These are phyloP conservation scores for Notechis scutatus DNA, from an alignment of 2,113 vertebrate species.

Conservation along the genomic window DNA sequence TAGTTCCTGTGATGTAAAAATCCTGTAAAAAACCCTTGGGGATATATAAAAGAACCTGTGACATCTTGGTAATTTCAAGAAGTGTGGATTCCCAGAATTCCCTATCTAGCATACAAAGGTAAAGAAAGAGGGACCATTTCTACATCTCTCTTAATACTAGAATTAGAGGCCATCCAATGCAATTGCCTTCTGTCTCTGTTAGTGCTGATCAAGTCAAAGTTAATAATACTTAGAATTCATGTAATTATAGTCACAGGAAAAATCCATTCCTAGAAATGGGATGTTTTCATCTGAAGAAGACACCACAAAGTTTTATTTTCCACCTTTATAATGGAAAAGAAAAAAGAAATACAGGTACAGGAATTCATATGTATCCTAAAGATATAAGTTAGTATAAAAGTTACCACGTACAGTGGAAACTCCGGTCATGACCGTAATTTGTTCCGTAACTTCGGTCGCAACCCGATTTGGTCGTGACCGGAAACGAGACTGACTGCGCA, in stretches of 20 bases:
- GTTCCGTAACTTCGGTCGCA: no score
- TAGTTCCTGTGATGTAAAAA: no score
- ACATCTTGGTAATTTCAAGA: not conserved
- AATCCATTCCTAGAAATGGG: not conserved
- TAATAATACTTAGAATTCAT: not conserved
- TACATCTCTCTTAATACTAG: not conserved
- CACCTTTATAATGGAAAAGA: not conserved
- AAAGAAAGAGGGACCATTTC: not conserved
- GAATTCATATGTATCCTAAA: not conserved
- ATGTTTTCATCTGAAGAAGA: not conserved
- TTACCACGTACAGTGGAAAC: not conserved
- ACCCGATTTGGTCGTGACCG: no score
- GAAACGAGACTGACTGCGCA: no score
- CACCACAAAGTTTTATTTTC: not conserved
- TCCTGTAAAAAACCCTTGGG: no score
- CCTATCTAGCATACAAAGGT: not conserved
- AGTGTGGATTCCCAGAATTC: not conserved
- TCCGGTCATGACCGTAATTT: no score
- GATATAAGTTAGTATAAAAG: not conserved
- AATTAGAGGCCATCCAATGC: not conserved
- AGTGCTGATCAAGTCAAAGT: not conserved
- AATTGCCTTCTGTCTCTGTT: slow-evolving; percentile 13
- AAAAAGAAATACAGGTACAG: not conserved
- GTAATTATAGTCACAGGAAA: not conserved
- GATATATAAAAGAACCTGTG: no score